phyloP scores from a whole-genome alignment of 2,888 invertebrate species.

The Cosmorhoe ocellata region DNA sequence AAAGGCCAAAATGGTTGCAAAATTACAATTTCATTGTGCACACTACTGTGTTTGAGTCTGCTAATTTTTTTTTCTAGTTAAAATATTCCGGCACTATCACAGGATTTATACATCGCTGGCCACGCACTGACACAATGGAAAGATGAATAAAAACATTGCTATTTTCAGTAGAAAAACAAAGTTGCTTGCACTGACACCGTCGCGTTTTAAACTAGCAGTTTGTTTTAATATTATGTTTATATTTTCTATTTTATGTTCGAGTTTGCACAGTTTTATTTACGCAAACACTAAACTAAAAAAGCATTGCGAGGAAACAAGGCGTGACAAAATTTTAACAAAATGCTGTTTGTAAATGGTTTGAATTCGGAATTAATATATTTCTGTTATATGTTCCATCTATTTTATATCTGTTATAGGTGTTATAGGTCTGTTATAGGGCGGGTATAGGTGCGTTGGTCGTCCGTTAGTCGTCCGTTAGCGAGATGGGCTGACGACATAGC shows the following conservation, averaged over 20 bases:
- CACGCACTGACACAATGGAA: conserved; percentile 64
- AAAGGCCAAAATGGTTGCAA: conserved; percentile 27
- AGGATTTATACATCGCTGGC: conserved; percentile 73
- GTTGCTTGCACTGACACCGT: conserved; percentile 38
- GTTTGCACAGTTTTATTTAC: not conserved
- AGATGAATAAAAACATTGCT: conserved; percentile 70
- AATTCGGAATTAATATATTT: not conserved
- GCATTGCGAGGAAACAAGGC: not conserved
- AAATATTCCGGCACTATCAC: conserved; percentile 68
- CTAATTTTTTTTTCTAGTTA: conserved; percentile 56
- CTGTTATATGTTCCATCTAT: no score
- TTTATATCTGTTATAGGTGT: no score
- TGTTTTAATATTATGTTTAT: conserved; percentile 20
- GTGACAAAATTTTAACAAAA: no score
- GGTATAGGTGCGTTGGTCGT: no score
- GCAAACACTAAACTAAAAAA: conserved; percentile 1
- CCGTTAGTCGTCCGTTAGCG: no score
- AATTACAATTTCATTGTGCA: conserved; percentile 47
- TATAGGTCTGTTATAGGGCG: no score
- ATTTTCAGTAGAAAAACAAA: conserved; percentile 49
- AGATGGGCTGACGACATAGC: no score
- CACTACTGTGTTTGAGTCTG: conserved; percentile 41
- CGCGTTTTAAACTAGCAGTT: conserved; percentile 35
- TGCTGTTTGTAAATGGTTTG: not conserved
- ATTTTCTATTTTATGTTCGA: not conserved